Percentiles rank a stretch among this genome's conserved stretches.
These are phyloP conservation scores for Laticauda laticaudata DNA, from an alignment of 2,113 vertebrate species.

Conservation along the genomic window DNA sequence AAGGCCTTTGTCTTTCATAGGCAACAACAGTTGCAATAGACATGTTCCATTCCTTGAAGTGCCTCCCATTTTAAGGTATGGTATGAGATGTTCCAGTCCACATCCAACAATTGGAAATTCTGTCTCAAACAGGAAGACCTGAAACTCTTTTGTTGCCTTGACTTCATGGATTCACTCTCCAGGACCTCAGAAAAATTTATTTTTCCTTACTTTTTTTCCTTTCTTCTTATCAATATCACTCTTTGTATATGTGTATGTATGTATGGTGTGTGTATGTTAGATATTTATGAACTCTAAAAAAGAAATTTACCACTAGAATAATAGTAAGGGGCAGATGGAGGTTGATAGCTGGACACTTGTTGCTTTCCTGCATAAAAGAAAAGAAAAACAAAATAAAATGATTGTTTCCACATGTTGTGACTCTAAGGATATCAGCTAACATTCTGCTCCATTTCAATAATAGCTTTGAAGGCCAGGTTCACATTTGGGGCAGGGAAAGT, in stretches of 20 bases:
- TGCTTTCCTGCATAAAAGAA: conserved; percentile 25
- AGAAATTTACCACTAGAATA: conserved; percentile 55
- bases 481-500: background rate
- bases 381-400: background rate
- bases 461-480: background rate
- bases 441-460: background rate
- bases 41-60: background rate
- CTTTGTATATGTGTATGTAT: background rate
- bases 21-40: background rate
- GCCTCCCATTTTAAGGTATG: background rate
- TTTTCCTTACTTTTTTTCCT: background rate
- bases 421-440: background rate
- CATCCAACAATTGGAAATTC: background rate
- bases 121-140: background rate
- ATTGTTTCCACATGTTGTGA: background rate
- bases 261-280: background rate
- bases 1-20: background rate
- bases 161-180: background rate
- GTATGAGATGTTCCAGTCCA: background rate
- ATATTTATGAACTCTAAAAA: conserved; percentile 14
- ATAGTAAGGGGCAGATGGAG: background rate
- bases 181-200: background rate
- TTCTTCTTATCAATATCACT: background rate
- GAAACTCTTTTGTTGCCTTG: background rate
- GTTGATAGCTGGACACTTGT: accelerated